A percentile compares a stretch with the other conserved stretches of the same genome.
These are phyloP conservation scores for Jacana jacana DNA, from an alignment of 2,113 vertebrate species.

Conservation along the genomic window DNA sequence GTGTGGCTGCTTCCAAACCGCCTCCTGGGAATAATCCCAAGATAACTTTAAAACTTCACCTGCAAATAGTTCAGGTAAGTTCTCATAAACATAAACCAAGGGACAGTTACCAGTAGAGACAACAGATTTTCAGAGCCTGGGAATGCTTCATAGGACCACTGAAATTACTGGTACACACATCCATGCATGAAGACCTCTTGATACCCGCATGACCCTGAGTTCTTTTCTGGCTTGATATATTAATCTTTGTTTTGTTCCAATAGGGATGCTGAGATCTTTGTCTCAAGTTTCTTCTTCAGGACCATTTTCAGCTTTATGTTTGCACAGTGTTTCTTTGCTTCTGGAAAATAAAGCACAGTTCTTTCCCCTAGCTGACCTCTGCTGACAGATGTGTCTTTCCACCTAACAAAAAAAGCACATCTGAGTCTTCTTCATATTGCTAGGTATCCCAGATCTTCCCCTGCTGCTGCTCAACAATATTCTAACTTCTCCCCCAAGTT, in stretches of 20 bases:
- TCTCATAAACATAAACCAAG: not conserved
- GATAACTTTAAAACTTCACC: not conserved
- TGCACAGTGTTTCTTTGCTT: not conserved
- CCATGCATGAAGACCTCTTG: not conserved
- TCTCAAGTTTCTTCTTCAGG: not conserved
- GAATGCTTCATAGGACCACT: not conserved
- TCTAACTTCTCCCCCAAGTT: not conserved
- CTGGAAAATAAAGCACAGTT: not conserved
- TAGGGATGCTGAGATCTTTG: not conserved
- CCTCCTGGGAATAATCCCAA: not conserved
- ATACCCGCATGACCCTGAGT: not conserved
- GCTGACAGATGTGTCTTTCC: not conserved
- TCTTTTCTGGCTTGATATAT: no score
- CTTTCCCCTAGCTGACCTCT: not conserved
- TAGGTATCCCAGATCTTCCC: not conserved
- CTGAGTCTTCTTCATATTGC: accelerated
- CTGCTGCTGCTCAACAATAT: not conserved
- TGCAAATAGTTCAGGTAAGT: conserved; percentile 18
- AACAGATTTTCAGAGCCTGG: not conserved
- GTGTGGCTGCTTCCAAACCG: not conserved
- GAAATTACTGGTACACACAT: not conserved
- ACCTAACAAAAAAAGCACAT: not conserved
- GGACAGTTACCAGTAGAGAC: not conserved
- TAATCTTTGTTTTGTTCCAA: not conserved
- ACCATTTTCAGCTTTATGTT: not conserved